Base-by-base conservation (phyloP, 2,113 vertebrate genomes). In the Tragelaphus scriptus region DNA sequence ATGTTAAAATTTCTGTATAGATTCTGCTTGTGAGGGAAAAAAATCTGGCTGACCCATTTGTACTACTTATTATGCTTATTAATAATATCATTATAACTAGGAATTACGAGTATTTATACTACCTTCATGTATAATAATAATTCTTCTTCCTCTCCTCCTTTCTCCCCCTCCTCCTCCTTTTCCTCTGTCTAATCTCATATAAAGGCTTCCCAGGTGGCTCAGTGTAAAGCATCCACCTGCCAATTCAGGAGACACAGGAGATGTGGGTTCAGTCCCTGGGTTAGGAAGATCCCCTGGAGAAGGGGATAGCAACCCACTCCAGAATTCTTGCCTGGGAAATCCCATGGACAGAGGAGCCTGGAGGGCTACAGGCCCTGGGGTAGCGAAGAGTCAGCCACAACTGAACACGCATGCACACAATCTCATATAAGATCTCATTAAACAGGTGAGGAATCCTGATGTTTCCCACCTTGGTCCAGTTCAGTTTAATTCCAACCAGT, bases 321-420 rank as follows among this genome's bases (percentile, higher is more conserved):
- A 77, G 36, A 25, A 77, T 44, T 26, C 36, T 44, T 77, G 6
- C 71, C 36, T 44, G 71, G 71, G 12, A 14, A 77, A 77, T 77
- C 36, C 36, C 71, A 44, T 44, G 36, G 71, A 77, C 36, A 77
- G 36, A 77, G 71, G 12, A 77, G 23, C 23, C 21, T 26, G 21
- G 11, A 77, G 12, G 36, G 71, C 36, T 77, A 77, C 23, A 44
- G 71, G 19, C 21, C 71, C 36, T 75, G 36, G 71, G 5, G 71
- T 77, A 12, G 0, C 23, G 13, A 44, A 75, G 36, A 44, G 23
- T 26, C 36, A 26, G 36, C 36, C 71, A 44, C 3, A 0, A 26
- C 71, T 44, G 71, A 44, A 23, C 71, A 77, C 0, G 0, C 71
- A 77, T 0, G 0, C 36, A 77, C 2, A 0, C 71, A 71, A 63